Evolutionary conservation across 2,113 vertebrate species (phyloP).

Genomic region (Lanius ludovicianus): DNA sequence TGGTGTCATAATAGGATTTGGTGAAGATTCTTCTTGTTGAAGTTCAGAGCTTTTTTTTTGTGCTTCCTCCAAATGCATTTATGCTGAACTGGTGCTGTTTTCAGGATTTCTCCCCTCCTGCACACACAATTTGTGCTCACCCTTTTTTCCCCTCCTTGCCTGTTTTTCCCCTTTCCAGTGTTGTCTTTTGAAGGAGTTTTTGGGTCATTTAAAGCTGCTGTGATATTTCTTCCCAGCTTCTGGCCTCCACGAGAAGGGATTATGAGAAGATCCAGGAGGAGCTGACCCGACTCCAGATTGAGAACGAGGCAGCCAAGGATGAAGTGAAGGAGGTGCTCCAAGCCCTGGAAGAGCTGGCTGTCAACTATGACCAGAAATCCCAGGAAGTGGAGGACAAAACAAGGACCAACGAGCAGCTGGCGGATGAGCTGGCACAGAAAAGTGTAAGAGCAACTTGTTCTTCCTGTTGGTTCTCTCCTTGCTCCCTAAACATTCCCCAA

Average conservation of each 20-base stretch:
- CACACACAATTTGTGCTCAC: not conserved
- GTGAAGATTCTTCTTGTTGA: not conserved
- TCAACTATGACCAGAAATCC: constrained; percentile 94
- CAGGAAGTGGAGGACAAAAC: constrained; percentile 87
- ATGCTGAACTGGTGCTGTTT: not conserved
- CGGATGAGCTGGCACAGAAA: constrained; percentile 88
- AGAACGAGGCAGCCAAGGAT: constrained; percentile 91
- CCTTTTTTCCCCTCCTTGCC: not conserved
- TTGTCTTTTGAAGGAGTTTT: not conserved
- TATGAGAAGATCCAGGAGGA: constrained; percentile 93
- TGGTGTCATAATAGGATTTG: not conserved
- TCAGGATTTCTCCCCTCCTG: not conserved
- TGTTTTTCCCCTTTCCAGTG: not conserved
- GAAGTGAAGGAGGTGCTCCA: constrained; percentile 96
- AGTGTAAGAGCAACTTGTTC: constrained; percentile 69
- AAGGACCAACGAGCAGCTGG: constrained; percentile 81
- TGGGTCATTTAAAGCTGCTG: not conserved
- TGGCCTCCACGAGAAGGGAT: constrained; percentile 89
- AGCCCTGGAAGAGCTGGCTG: constrained; percentile 91
- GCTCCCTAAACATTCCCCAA: not conserved
- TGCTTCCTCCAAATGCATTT: not conserved
- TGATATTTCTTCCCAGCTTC: constrained; percentile 72
- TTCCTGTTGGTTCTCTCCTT: not conserved
- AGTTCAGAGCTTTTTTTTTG: not conserved
- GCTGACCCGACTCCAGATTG: constrained; percentile 87